Evolutionary conservation across 30 jellyfish, hydroid and myxozoan species (phyloP).

Genomic region (Turritopsis rubra): DNA sequence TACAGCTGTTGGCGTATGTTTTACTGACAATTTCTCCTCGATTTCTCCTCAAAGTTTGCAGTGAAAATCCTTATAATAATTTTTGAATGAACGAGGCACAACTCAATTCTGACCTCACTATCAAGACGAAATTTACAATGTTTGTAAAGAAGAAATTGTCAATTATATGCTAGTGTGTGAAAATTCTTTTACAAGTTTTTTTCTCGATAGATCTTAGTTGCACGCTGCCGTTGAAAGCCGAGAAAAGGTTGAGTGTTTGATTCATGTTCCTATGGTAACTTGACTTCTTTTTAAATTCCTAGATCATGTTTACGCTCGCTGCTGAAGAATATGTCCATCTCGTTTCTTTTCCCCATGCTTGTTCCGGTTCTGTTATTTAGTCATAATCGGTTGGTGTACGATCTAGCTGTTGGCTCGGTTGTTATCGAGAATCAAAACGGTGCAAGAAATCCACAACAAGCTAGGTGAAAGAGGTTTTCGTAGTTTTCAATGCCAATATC

Average conservation of each 20-base stretch:
- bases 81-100: no score
- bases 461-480: neutral
- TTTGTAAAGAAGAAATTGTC: no score
- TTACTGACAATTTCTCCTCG: no score
- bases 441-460: neutral
- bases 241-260: neutral
- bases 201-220: neutral
- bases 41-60: no score
- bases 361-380: slow-evolving; percentile 53
- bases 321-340: slow-evolving; percentile 59
- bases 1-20: no score
- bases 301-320: slow-evolving; percentile 77
- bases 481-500: no score
- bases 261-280: neutral
- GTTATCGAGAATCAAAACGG: slow-evolving; percentile 31
- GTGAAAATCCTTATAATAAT: no score
- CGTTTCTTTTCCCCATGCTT: slow-evolving; percentile 76
- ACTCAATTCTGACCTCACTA: no score
- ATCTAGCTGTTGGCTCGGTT: slow-evolving; percentile 67
- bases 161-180: no score
- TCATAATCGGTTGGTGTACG: slow-evolving; percentile 68
- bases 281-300: slow-evolving; percentile 13
- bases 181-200: no score
- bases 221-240: neutral
- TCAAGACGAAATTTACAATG: no score